phyloP scores from a whole-genome alignment of 2,113 vertebrate species.

The Callorhinus ursinus region DNA sequence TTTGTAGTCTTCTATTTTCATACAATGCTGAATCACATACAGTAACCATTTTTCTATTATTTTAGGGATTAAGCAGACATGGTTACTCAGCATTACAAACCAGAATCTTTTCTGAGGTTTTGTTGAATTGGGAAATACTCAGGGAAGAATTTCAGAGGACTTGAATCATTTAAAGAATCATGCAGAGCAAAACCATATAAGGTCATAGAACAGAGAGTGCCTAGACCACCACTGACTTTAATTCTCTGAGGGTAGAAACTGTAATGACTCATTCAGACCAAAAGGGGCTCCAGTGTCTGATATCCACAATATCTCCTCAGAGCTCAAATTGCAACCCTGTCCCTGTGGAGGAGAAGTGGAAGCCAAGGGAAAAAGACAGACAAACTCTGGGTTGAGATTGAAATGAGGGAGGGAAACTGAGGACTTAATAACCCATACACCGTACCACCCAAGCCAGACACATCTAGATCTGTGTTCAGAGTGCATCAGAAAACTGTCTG shows the following conservation, averaged over 20 bases:
- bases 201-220: conserved; percentile 33
- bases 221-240: conserved; percentile 43
- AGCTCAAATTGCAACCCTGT: background rate
- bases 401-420: background rate
- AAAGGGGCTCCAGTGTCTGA: background rate
- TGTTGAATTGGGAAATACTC: conserved; percentile 46
- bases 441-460: background rate
- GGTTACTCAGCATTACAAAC: conserved; percentile 42
- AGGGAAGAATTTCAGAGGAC: conserved; percentile 41
- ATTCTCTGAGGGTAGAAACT: conserved; percentile 28
- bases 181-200: conserved; percentile 43
- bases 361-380: background rate
- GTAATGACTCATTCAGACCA: conserved; percentile 64
- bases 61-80: conserved; percentile 37
- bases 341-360: background rate
- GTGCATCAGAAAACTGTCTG: background rate
- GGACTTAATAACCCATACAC: background rate
- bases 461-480: background rate
- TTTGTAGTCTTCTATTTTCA: conserved; percentile 5
- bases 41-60: conserved; percentile 33
- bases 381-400: background rate
- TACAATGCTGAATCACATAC: background rate
- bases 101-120: conserved; percentile 65
- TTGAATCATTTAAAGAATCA: conserved; percentile 56
- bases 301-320: background rate